Percentiles rank a stretch among this genome's conserved stretches.
Conservation (phyloP, 2,797 vertebrate genomes). For the Cygnus olor region DNA sequence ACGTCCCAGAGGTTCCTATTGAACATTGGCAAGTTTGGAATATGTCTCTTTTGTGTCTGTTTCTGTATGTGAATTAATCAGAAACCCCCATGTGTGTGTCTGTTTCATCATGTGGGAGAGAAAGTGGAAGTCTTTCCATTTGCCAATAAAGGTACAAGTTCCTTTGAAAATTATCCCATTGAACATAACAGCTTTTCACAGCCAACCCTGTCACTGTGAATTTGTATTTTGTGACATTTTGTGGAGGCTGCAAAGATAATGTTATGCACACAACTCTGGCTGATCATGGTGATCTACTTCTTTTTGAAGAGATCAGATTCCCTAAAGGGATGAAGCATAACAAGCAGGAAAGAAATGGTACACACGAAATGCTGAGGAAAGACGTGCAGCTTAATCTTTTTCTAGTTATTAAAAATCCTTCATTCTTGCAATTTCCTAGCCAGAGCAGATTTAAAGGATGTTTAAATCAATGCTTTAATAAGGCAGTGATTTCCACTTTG, state of each 20-base stretch:
- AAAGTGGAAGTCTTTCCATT: not conserved
- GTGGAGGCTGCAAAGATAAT: not conserved
- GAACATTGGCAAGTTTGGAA: conserved; percentile 31
- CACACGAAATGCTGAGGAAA: not conserved
- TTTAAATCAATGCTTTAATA: not conserved
- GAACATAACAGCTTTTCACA: conserved; percentile 5
- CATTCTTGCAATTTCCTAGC: conserved; percentile 6
- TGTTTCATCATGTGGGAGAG: not conserved
- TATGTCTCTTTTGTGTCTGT: conserved; percentile 36
- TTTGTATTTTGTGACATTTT: not conserved
- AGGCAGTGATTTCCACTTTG: not conserved
- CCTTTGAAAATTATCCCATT: not conserved
- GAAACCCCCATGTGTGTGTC: not conserved
- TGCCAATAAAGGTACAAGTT: not conserved
- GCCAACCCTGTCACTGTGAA: not conserved
- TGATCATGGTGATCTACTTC: conserved; percentile 12
- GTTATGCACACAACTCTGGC: not conserved
- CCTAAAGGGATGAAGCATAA: not conserved
- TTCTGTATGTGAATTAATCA: conserved; percentile 46
- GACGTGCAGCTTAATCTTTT: not conserved
- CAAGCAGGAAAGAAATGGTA: not conserved
- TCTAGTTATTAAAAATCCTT: not conserved
- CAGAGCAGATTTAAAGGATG: not conserved
- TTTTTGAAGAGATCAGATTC: conserved; percentile 22
- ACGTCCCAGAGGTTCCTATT: conserved; percentile 2